Evolutionary conservation across 64 coral and sea anemone species (phyloP).

Genomic region (Exaiptasia diaphana): DNA sequence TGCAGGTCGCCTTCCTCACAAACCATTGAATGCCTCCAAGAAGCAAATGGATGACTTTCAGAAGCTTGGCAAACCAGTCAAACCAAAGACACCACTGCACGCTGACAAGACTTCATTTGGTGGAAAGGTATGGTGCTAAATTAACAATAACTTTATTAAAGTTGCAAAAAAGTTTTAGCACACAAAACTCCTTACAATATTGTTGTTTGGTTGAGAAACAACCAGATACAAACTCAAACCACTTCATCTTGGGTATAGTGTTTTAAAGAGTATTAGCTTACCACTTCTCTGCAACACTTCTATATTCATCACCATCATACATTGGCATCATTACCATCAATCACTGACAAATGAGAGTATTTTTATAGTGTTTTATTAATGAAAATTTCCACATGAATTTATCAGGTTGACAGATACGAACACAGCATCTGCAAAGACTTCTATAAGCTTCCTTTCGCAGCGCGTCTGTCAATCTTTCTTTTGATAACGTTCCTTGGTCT

Average conservation of each 20-base stretch:
- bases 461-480: constrained; percentile 37
- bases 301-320: too few relatives aligned
- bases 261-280: too few relatives aligned
- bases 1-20: constrained; percentile 33
- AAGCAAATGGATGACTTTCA: constrained; percentile 1
- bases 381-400: too few relatives aligned
- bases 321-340: too few relatives aligned
- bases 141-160: neutral
- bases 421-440: constrained; percentile 37
- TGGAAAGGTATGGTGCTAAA: neutral
- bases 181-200: too few relatives aligned
- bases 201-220: too few relatives aligned
- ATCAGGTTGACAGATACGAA: constrained; percentile 22
- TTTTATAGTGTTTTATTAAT: too few relatives aligned
- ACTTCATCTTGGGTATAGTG: too few relatives aligned
- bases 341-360: too few relatives aligned
- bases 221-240: too few relatives aligned
- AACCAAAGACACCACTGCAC: constrained; percentile 20
- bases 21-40: neutral
- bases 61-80: neutral
- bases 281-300: too few relatives aligned
- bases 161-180: too few relatives aligned
- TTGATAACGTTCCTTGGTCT: constrained; percentile 23
- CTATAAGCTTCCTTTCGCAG: constrained; percentile 47
- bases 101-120: constrained; percentile 18